A percentile compares a stretch with the other conserved stretches of the same genome.
phyloP scores from a whole-genome alignment of 2,113 vertebrate genomes.

The Struthidea cinerea region DNA sequence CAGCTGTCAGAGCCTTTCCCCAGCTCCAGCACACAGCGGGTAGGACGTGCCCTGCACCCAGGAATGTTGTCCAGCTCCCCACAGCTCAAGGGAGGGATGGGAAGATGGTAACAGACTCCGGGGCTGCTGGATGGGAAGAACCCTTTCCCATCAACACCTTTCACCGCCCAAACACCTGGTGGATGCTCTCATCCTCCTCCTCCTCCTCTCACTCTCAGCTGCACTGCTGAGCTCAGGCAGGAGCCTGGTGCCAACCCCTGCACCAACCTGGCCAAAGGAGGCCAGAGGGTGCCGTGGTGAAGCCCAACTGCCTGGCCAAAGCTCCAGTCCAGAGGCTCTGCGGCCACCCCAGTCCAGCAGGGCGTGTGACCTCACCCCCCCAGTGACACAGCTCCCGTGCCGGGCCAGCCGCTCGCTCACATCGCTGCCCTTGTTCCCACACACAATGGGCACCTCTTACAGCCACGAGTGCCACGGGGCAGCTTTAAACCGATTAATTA shows the following conservation, averaged over 20 bases:
- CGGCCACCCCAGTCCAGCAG: fast-evolving
- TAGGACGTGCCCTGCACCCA: neutral
- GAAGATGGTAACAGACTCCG: fast-evolving
- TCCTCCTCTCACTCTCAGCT: neutral
- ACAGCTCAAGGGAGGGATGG: neutral
- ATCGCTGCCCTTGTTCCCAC: neutral
- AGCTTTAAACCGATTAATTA: constrained; percentile 12
- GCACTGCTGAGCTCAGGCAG: neutral
- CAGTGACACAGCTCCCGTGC: neutral
- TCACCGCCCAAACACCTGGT: fast-evolving
- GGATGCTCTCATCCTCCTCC: neutral
- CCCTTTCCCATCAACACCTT: neutral
- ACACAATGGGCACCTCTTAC: neutral
- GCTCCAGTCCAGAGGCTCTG: fast-evolving
- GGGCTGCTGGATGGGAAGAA: fast-evolving
- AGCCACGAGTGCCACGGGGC: neutral
- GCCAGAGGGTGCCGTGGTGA: fast-evolving
- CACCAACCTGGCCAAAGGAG: fast-evolving
- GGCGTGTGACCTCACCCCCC: neutral
- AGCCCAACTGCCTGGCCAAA: fast-evolving
- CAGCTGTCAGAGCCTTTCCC: neutral
- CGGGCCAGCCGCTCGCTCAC: neutral
- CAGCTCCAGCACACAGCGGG: fast-evolving
- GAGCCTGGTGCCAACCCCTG: neutral
- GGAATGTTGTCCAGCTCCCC: fast-evolving